phyloP scores from a whole-genome alignment of 2,888 invertebrate species.

The Drosophila demipolita region DNA sequence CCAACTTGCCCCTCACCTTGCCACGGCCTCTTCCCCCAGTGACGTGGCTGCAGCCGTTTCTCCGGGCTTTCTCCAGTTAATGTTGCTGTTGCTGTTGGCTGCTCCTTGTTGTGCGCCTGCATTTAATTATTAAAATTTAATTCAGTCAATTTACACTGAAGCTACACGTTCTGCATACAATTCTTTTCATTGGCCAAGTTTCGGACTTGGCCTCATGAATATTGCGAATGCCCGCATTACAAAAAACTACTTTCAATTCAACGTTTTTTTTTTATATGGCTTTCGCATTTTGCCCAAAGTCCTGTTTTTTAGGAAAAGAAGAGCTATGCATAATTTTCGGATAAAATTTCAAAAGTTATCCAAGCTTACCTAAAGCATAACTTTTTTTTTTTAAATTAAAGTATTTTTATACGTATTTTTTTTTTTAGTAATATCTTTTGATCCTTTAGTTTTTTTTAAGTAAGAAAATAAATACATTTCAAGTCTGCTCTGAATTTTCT shows the following conservation, averaged over 20 bases:
- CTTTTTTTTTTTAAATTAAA: neutral
- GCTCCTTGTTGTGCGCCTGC: conserved; percentile 40
- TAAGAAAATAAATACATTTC: neutral
- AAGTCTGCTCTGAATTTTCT: neutral
- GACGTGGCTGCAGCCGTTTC: neutral
- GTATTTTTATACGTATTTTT: neutral
- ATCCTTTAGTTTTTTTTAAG: neutral
- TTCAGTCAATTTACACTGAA: conserved; percentile 66
- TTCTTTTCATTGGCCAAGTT: conserved; percentile 52
- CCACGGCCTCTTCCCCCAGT: neutral
- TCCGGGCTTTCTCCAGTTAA: too few relatives aligned
- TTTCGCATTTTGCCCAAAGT: neutral
- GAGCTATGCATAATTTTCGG: neutral
- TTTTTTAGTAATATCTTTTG: neutral
- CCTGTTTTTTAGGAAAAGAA: neutral
- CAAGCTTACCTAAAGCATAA: neutral
- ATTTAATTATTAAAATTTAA: conserved; percentile 80
- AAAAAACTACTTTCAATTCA: conserved; percentile 49
- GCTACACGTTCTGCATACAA: conserved; percentile 19
- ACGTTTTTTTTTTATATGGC: neutral
- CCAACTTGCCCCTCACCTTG: conserved; percentile 3
- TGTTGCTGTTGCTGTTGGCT: conserved; percentile 3
- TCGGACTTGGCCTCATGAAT: conserved; percentile 48
- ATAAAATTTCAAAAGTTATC: neutral
- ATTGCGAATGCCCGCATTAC: conserved; percentile 47